These are phyloP conservation scores for Hemaris fuciformis DNA, from an alignment of 2,888 invertebrate genomes.

Conservation along the genomic window DNA sequence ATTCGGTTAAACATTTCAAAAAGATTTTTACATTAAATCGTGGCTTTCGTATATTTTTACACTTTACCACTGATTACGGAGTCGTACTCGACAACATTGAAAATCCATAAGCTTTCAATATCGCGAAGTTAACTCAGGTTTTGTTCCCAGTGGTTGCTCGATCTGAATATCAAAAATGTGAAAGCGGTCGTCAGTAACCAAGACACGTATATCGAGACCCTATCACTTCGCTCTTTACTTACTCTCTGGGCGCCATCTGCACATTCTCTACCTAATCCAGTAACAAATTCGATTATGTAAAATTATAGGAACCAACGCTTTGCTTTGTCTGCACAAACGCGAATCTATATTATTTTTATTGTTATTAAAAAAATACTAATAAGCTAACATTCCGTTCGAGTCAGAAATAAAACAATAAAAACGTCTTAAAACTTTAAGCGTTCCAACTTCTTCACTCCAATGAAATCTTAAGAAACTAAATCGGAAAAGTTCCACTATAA, in stretches of 20 bases:
- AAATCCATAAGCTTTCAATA: conserved; percentile 81
- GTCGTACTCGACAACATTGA: conserved; percentile 68
- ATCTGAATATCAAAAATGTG: conserved; percentile 81
- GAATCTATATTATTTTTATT: not conserved
- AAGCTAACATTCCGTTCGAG: conserved; percentile 12
- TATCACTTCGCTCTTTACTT: conserved; percentile 80
- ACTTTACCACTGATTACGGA: conserved; percentile 57
- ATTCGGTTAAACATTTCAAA: not conserved
- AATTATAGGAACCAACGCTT: conserved; percentile 45
- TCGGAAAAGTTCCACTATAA: conserved; percentile 32
- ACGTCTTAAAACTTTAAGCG: conserved; percentile 19
- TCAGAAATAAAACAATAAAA: conserved; percentile 21
- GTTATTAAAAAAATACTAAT: conserved; percentile 11
- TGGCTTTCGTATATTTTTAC: conserved; percentile 19
- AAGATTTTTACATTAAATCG: not conserved
- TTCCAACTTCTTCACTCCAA: conserved; percentile 27
- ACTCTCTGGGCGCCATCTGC: conserved; percentile 77
- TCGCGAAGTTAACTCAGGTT: conserved; percentile 76
- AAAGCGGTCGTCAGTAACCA: conserved; percentile 76
- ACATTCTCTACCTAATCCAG: conserved; percentile 75
- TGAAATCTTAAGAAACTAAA: conserved; percentile 32
- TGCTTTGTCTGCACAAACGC: conserved; percentile 1
- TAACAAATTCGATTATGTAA: conserved; percentile 76
- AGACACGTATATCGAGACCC: conserved; percentile 79
- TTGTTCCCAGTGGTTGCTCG: conserved; percentile 75